Percentiles rank a stretch among this genome's conserved stretches.
phyloP scores from a whole-genome alignment of 2,797 vertebrate species.

The Saxicola maurus region DNA sequence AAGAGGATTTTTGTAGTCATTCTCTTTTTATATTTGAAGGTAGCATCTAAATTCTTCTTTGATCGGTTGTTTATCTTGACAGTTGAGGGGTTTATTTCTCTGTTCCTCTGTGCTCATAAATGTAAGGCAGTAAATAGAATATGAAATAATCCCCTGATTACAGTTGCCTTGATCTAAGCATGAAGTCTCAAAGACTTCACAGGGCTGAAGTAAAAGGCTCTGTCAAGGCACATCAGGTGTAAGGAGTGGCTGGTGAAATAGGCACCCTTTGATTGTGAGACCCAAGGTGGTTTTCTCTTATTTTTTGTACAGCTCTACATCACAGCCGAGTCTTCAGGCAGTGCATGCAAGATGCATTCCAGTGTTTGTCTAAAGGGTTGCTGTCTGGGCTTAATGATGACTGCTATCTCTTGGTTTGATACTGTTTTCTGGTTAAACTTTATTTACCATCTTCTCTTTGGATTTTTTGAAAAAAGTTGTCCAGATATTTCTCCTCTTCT shows the following conservation, averaged over 20 bases:
- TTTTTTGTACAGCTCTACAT: not conserved
- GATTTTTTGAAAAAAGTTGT: not conserved
- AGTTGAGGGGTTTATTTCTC: not conserved
- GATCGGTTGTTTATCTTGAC: constrained; percentile 7
- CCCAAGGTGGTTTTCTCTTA: not conserved
- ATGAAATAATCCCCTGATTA: not conserved
- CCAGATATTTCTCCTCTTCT: not conserved
- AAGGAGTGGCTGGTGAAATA: not conserved
- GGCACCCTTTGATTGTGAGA: not conserved
- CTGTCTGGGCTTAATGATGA: not conserved
- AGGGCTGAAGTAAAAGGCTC: not conserved
- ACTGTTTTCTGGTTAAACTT: not conserved
- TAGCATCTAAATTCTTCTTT: not conserved
- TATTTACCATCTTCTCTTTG: not conserved
- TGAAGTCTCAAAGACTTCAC: not conserved
- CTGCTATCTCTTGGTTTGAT: not conserved
- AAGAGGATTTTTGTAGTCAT: not conserved
- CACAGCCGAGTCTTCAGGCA: not conserved
- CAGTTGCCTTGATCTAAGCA: not conserved
- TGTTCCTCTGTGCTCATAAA: not conserved
- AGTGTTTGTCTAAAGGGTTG: not conserved
- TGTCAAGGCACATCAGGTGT: not conserved
- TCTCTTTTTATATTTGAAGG: not conserved
- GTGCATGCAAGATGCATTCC: not conserved
- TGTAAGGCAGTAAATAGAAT: not conserved